Base-by-base conservation (phyloP, 1,140 invertebrate species). In the Campoletis sonorensis region DNA sequence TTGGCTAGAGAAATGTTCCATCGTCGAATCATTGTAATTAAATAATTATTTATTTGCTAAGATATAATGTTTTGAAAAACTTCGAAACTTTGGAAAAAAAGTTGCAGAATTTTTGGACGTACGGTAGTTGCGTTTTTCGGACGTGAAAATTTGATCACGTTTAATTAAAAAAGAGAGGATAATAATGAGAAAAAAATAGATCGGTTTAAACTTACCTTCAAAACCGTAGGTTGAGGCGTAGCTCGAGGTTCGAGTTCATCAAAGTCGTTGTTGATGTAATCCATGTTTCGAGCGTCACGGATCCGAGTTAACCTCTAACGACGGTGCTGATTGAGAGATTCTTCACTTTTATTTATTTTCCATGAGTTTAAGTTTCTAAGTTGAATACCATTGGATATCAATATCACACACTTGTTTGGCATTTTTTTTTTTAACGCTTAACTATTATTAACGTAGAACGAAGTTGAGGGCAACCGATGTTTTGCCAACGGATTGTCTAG, bases 201-300 rank as follows among this genome's bases (percentile, higher is more conserved):
- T 73, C 54, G 10, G 68, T 7, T 45, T 21, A 27, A 37, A 49
- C 27, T 23, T 58, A 54, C 49, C 37, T 40, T 49, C 54, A 68
- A 70, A 11, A 40, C 64, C 23, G 26, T 82, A 83, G 82, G 88
- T 80, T 85, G 87, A 1, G 88, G 88, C 75, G 73, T 84, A 68
- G 51, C 75, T 83, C 88, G 84, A 27, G 88, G 88, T 61, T 88
- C 87, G 71, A 86, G 84, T 82, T 88, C 87, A 68, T 88, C 87
- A 18, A 23, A 23, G 27, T 80, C 80, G 33, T 30, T 68, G 45
- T 73, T 73, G 18, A 18, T 16, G n/a, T 70, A 8, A 37, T 70
- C 68, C 68, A 70, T 70, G 11, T 70, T 70, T 37, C 68, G 30
- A 5, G 27, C 51, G n/a, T 54, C 51, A 54, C 16, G 51, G n/a